Conservation (phyloP, 2,113 vertebrate genomes). For the Uria lomvia region DNA sequence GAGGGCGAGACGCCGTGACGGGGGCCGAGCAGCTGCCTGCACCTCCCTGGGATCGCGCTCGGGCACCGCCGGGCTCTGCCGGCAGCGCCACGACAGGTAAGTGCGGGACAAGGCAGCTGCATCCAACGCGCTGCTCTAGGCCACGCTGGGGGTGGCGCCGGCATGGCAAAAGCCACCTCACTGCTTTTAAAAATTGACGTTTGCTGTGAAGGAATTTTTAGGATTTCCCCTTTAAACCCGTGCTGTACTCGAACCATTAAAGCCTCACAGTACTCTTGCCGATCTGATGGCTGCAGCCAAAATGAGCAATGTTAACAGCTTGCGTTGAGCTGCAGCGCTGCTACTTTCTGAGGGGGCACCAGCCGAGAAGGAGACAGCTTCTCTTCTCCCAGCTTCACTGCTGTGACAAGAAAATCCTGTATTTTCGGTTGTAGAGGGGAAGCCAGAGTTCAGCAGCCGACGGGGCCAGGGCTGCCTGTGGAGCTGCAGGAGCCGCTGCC, state of each 20-base stretch:
- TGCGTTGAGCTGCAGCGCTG: accelerated
- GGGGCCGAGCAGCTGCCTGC: not conserved
- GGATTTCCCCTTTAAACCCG: not conserved
- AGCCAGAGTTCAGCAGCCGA: not conserved
- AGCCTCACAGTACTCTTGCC: not conserved
- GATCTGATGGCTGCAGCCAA: not conserved
- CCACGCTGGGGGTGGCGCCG: not conserved
- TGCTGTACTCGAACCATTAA: not conserved
- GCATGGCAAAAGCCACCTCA: not conserved
- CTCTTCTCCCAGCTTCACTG: not conserved
- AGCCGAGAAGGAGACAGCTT: not conserved
- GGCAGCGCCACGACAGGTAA: not conserved
- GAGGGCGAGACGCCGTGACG: accelerated
- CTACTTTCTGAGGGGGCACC: not conserved
- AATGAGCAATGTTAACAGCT: not conserved
- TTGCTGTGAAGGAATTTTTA: not conserved
- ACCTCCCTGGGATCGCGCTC: not conserved
- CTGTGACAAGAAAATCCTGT: not conserved
- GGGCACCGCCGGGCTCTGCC: not conserved
- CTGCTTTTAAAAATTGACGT: not conserved
- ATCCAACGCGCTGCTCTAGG: not conserved
- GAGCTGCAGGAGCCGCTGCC: not conserved
- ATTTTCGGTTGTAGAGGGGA: not conserved
- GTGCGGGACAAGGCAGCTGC: not conserved
- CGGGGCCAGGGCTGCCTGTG: not conserved